Base-by-base conservation (phyloP, 2,797 vertebrate genomes). In the Malurus leucopterus region DNA sequence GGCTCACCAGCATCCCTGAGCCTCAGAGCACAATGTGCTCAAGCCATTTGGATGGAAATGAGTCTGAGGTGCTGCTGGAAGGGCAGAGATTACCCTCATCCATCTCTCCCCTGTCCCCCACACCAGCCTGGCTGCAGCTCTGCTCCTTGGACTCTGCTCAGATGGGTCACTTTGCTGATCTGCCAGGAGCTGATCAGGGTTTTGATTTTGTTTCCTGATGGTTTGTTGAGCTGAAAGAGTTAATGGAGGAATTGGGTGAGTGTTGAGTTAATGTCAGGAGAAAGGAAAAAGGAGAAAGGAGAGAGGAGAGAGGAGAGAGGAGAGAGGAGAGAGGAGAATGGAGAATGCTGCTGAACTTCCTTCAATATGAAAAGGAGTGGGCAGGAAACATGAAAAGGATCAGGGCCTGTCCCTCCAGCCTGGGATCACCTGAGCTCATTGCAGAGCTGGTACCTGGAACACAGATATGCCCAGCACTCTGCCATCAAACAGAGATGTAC, bases 401-500 rank as follows among this genome's bases (percentile, higher is more conserved):
- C 2, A 19, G 47, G 27, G 30, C 3, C 27, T 5, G 21, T 29
- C 23, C 55, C 51, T 49, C 55, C 19, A 2, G 0, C 2, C 26
- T 8, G 23, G 1, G 21, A 6, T 8, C 11, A 7, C 49, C 63
- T 1, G 20, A 36, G 63, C 59, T 26, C 13, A 6, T 0, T 8
- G 65, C 70, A 41, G 44, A n/a, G 30, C 3, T 2, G 3, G 19
- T 6, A 27, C 58, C 58, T 3, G 4, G 23, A 40, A 12, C 2
- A 18, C 0, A 0, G 23, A 14, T 0, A 15, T 3, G 3, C 5
- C 50, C 71, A 17, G 40, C 24, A 5, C 26, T 20, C 5, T 3
- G 19, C 20, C 36, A 34, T 16, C 55, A 53, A 30, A 40, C n/a
- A 13, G 17, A 40, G 44, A 19, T 38, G 58, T 2, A 41, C 21